phyloP scores from a whole-genome alignment of 2,888 invertebrate species.

The Ditylenchus weischeri region DNA sequence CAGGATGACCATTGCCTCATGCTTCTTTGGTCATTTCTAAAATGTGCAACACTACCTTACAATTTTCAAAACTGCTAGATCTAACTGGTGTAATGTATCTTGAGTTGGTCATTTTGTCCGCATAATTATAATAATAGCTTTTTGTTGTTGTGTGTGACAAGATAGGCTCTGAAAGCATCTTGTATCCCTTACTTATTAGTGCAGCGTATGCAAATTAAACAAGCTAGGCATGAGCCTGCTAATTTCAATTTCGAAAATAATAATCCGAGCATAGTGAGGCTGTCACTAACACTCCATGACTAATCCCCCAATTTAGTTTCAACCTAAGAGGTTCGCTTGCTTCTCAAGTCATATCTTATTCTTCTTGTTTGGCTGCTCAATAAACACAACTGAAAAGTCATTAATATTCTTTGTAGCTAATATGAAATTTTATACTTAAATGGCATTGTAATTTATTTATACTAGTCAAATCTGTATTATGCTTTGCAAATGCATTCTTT shows the following conservation, averaged over 20 bases:
- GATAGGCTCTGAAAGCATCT: too few relatives aligned
- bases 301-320: conserved; percentile 4
- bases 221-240: not conserved
- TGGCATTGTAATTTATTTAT: not conserved
- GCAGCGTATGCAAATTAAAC: conserved; percentile 3
- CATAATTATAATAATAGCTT: conserved; percentile 5
- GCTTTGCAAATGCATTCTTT: too few relatives aligned
- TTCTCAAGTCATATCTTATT: not conserved
- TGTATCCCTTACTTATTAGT: not conserved
- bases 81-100: too few relatives aligned
- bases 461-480: not conserved
- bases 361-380: too few relatives aligned
- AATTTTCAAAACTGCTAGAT: not conserved
- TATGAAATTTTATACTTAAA: not conserved
- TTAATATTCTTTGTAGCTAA: not conserved
- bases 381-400: too few relatives aligned
- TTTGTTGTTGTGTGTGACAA: too few relatives aligned
- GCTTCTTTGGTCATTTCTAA: not conserved
- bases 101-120: not conserved
- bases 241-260: conserved; percentile 9
- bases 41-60: not conserved
- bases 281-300: conserved; percentile 11
- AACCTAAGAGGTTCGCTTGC: not conserved
- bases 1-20: not conserved
- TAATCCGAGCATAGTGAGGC: not conserved